Conservation (phyloP, 2,797 vertebrate species). For the Propithecus perrieri region DNA sequence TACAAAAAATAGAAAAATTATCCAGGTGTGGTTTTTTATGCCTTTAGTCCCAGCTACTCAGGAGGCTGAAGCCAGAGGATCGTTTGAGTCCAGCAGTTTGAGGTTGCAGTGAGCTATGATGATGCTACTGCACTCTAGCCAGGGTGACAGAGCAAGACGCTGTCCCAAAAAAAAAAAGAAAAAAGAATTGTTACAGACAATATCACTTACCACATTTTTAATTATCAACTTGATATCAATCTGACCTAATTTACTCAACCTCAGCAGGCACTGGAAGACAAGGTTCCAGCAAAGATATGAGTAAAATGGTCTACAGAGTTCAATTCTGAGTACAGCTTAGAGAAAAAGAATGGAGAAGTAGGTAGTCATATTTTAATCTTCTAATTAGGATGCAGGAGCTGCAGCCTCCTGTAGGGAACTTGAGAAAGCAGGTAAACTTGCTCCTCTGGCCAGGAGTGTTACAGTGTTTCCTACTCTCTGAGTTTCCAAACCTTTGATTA, state of each 20-base stretch:
- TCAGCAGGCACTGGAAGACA: neutral
- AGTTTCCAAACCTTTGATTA: neutral
- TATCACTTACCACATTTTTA: neutral
- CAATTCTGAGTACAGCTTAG: neutral
- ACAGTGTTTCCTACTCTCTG: fast-evolving
- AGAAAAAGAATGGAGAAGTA: neutral
- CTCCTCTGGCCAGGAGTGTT: too few species aligned
- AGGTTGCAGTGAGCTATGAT: neutral
- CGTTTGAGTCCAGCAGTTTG: neutral
- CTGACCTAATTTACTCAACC: neutral
- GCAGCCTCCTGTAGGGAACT: neutral
- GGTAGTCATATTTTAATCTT: neutral
- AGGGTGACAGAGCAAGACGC: neutral
- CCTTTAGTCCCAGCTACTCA: neutral
- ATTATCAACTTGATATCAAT: neutral
- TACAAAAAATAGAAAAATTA: neutral
- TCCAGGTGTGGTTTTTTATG: too few species aligned
- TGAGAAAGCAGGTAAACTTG: neutral
- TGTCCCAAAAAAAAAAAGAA: too few species aligned
- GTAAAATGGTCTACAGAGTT: neutral
- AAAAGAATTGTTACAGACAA: neutral
- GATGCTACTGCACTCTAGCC: neutral
- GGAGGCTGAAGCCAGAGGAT: neutral
- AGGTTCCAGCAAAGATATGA: neutral
- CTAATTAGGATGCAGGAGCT: neutral